These are phyloP conservation scores for Aphis craccivora DNA, from an alignment of 1,140 invertebrate genomes.

Conservation along the genomic window DNA sequence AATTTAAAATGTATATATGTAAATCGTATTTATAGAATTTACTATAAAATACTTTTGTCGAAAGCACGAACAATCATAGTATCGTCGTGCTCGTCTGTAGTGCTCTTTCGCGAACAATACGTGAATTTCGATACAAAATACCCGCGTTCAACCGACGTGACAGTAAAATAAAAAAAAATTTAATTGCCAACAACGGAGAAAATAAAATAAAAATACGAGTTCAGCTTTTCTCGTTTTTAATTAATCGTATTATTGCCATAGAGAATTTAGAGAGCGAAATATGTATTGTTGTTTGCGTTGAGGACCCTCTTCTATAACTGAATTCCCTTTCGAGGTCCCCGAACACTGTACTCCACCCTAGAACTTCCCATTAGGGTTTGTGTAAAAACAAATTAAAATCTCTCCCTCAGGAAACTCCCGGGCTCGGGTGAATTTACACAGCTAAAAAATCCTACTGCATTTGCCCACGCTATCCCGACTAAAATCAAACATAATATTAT, in stretches of 20 bases:
- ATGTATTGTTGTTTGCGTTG: constrained; percentile 24
- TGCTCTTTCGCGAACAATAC: not conserved
- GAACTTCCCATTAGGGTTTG: constrained; percentile 33
- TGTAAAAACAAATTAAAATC: constrained; percentile 48
- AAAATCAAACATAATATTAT: constrained; percentile 23
- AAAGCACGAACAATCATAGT: not conserved
- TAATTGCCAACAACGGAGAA: not conserved
- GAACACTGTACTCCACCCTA: not conserved
- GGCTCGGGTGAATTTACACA: not conserved
- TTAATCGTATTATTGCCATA: constrained; percentile 33
- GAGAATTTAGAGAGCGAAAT: constrained; percentile 35
- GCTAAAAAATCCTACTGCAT: constrained; percentile 24
- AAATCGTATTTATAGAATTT: not conserved
- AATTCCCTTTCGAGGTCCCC: constrained; percentile 25
- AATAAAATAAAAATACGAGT: constrained; percentile 24
- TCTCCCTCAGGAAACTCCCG: not conserved
- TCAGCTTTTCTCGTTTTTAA: constrained; percentile 9
- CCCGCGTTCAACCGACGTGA: not conserved
- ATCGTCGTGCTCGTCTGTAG: not conserved
- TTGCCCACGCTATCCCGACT: not conserved
- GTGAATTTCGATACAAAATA: not conserved
- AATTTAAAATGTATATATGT: not conserved
- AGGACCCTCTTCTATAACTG: constrained; percentile 23
- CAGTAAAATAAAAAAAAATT: not conserved
- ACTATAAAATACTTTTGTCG: not conserved